phyloP scores from a whole-genome alignment of 53 echinoderm and acorn worm genomes.

The Pentamera pediparva region DNA sequence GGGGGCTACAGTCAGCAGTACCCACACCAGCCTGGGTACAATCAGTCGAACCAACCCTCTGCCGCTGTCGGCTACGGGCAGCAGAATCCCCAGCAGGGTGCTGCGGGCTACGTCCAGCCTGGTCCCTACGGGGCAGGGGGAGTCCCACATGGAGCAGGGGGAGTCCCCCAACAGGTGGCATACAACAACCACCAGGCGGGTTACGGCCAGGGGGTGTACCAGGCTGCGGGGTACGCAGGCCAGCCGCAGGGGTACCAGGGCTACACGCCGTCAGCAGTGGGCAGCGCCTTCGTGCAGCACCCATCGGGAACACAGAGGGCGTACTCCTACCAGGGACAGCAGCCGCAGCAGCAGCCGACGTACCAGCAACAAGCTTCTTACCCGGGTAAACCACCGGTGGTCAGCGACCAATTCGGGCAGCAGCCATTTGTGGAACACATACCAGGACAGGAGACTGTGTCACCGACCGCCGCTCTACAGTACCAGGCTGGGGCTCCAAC shows the following conservation, averaged over 20 bases:
- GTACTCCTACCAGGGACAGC: constrained; percentile 26
- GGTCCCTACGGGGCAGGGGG: too few relatives aligned
- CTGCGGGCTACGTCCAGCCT: too few relatives aligned
- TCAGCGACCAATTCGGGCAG: constrained; percentile 30
- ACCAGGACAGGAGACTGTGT: constrained; percentile 9
- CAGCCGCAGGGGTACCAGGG: neutral
- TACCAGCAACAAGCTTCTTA: constrained; percentile 50
- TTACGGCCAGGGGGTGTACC: neutral
- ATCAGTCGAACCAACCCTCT: too few relatives aligned
- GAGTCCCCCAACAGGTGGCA: too few relatives aligned
- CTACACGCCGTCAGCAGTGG: neutral
- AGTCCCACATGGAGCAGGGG: too few relatives aligned
- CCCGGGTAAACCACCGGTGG: neutral
- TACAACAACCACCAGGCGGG: neutral
- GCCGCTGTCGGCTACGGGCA: too few relatives aligned
- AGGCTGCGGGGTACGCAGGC: constrained; percentile 27
- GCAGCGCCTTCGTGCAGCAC: constrained; percentile 36
- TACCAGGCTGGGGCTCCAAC: neutral
- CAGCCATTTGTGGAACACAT: constrained; percentile 33
- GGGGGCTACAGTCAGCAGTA: neutral
- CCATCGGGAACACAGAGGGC: constrained; percentile 33
- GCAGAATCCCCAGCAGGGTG: too few relatives aligned
- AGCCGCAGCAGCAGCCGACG: constrained; percentile 58
- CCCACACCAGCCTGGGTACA: neutral
- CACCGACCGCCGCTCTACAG: neutral